Percentiles rank a stretch among this genome's conserved stretches.
phyloP scores from a whole-genome alignment of 2,888 invertebrate species.

The Ischnura elegans region DNA sequence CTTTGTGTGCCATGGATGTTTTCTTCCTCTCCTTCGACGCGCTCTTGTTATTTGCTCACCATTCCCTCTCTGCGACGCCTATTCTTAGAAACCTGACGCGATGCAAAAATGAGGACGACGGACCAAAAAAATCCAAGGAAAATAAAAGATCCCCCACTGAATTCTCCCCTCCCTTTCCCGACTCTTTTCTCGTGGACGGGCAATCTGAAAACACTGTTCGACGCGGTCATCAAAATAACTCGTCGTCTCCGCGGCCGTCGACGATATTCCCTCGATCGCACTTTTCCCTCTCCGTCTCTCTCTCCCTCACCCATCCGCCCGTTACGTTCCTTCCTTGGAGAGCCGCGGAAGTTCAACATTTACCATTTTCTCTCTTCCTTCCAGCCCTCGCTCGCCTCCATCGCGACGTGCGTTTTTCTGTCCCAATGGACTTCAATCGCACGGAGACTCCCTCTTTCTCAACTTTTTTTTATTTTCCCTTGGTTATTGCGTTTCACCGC shows the following conservation, averaged over 20 bases:
- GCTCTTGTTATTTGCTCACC: not conserved
- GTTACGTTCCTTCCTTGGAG: not conserved
- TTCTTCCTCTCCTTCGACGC: not conserved
- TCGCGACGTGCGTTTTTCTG: not conserved
- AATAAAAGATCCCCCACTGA: not conserved
- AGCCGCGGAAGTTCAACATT: not conserved
- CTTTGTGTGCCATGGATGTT: constrained; percentile 12
- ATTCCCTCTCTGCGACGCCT: not conserved
- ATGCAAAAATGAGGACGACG: not conserved
- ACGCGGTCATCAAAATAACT: constrained; percentile 3
- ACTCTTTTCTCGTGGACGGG: not conserved
- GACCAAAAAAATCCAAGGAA: not conserved
- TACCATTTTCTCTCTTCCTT: not conserved
- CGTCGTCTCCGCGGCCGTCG: not conserved
- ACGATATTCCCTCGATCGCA: not conserved
- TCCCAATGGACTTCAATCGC: not conserved
- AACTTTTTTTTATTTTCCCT: not conserved
- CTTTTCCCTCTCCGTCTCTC: too few species aligned
- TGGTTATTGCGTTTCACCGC: not conserved
- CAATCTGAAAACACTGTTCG: not conserved
- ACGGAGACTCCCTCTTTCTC: not conserved
- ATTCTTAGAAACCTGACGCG: constrained; percentile 2
- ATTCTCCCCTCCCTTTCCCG: not conserved
- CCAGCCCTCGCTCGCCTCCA: not conserved
- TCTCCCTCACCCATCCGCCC: not conserved